Evolutionary conservation across 2,888 invertebrate genomes (phyloP).

Genomic region (Anorthoa munda): DNA sequence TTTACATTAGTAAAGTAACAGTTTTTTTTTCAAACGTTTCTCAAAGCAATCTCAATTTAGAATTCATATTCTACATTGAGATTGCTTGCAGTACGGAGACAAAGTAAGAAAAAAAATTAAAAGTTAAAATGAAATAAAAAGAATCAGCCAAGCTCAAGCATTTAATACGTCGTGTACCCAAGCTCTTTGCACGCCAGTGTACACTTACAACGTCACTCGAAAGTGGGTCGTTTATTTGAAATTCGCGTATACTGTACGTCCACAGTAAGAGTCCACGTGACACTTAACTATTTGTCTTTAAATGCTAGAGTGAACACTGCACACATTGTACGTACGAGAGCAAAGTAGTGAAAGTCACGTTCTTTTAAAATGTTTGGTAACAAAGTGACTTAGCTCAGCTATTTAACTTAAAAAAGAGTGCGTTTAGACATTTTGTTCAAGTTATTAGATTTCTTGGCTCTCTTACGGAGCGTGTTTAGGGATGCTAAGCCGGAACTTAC

Average conservation of each 20-base stretch:
- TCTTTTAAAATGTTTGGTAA: slow-evolving; percentile 39
- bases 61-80: not conserved
- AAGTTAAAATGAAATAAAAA: not conserved
- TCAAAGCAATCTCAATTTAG: no score
- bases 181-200: slow-evolving; percentile 38
- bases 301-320: slow-evolving; percentile 31
- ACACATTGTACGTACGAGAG: slow-evolving; percentile 21
- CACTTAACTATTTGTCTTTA: slow-evolving; percentile 50
- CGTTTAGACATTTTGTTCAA: slow-evolving; percentile 13
- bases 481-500: not conserved
- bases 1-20: no score
- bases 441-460: not conserved
- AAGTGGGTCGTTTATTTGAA: slow-evolving; percentile 56
- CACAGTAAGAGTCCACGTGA: slow-evolving; percentile 11
- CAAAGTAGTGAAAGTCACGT: slow-evolving; percentile 18
- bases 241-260: slow-evolving; percentile 36
- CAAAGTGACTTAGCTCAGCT: not conserved
- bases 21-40: no score
- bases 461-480: not conserved
- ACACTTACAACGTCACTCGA: slow-evolving; percentile 37
- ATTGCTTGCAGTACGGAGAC: not conserved
- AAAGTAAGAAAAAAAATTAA: no score
- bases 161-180: slow-evolving; percentile 11
- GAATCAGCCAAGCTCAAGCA: not conserved
- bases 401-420: slow-evolving; percentile 25